Evolutionary conservation across 2,113 vertebrate genomes (phyloP), one percentile per base, ranked within the genome.

Genomic region (Pelmatolapia mariae): DNA sequence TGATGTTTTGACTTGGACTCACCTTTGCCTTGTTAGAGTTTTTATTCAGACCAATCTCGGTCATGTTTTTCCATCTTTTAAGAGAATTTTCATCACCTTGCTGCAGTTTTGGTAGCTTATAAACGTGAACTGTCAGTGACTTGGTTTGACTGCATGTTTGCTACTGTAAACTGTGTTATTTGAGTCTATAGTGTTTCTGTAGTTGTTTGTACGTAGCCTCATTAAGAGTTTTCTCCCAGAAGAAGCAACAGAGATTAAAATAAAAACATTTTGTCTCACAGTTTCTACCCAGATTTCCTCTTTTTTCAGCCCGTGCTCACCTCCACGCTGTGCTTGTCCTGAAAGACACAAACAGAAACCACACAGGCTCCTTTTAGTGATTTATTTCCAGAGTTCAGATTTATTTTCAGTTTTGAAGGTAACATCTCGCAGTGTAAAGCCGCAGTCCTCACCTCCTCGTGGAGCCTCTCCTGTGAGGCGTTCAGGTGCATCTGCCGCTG

Each of bases 301-400:
- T 54, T 66, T 43, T 63, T 84, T 81, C 47, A 4, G 5, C 13
- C 71, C 2, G 0, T 97, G 95, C 98, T 97, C 95, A 99, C 98
- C 94, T 98, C 98, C 94, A 98, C 97, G 1, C 97, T 97, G 66
- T 97, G 98, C 95, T 98, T 98, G 95, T 98, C 98, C 98, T 98
- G 95, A 66, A 95, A 95, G 7, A 94, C 84, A 96, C 24, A 92
- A 83, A 92, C 79, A 91, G 7, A 89, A 80, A 85, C 8, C 90
- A 40, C 11, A 82, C 73, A 86, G 66, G 81, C 22, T 84, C 5
- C 2, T 1, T 4, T 91, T 43, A 93, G 68, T 7, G 19, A 31
- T 43, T 40, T 4, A 1, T 52, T 40, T 40, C 29, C 6, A 24
- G 8, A 2, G 53, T 31, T 31, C n/a, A 1, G 8, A 54, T 47